These are phyloP conservation scores for Lerista edwardsae DNA, from an alignment of 2,797 vertebrate genomes.

Conservation along the genomic window DNA sequence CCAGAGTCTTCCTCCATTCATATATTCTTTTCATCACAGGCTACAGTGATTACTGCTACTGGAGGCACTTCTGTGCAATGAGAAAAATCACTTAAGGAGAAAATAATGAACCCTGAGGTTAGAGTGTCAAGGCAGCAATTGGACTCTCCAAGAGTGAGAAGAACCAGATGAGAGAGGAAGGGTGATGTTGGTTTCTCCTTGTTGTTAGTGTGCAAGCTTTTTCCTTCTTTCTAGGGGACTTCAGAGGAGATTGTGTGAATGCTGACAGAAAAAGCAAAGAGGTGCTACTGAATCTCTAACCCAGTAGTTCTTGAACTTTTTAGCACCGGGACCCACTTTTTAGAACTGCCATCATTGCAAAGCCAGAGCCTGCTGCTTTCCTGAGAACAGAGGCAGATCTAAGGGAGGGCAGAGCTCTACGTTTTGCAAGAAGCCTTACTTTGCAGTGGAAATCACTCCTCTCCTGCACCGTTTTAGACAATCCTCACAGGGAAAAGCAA, in stretches of 20 bases:
- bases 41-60: neutral
- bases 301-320: too few species aligned
- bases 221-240: neutral
- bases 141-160: neutral
- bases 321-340: too few species aligned
- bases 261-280: accelerated
- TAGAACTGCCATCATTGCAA: too few species aligned
- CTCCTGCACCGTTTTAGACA: too few species aligned
- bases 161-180: neutral
- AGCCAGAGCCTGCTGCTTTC: too few species aligned
- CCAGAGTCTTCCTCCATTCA: neutral
- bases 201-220: neutral
- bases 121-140: neutral
- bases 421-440: too few species aligned
- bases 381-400: too few species aligned
- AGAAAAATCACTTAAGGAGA: neutral
- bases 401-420: too few species aligned
- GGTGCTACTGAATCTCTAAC: slow-evolving; percentile 11
- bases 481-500: too few species aligned
- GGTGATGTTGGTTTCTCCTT: neutral
- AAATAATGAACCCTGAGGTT: slow-evolving; percentile 16
- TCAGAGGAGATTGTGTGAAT: neutral
- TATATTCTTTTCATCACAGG: neutral
- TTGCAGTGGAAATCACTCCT: too few species aligned
- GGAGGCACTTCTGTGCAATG: neutral